Conservation (phyloP, 2,797 vertebrate genomes). For the Notolabrus celidotus region DNA sequence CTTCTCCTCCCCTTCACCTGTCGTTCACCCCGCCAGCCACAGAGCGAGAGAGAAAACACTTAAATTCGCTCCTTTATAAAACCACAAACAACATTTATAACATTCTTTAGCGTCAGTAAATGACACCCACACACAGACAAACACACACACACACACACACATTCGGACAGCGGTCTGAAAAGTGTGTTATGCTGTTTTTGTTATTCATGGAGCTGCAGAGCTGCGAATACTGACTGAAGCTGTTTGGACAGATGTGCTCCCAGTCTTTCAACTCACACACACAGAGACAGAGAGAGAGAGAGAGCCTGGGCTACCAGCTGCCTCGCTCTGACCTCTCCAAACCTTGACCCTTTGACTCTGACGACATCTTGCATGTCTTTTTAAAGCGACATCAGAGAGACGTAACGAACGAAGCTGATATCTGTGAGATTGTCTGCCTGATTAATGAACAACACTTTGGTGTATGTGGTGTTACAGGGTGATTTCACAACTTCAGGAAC, state of each 20-base stretch:
- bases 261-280: conserved; percentile 8
- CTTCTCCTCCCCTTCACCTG: conserved; percentile 43
- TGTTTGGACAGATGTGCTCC: conserved; percentile 67
- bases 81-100: conserved; percentile 30
- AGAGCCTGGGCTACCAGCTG: conserved; percentile 35
- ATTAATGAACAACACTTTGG: too few species aligned
- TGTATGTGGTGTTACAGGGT: too few species aligned
- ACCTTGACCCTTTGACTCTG: conserved; percentile 43
- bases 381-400: background rate
- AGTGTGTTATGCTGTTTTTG: conserved; percentile 40
- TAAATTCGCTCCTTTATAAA: background rate
- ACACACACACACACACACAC: conserved; percentile 10
- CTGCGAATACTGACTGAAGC: conserved; percentile 28
- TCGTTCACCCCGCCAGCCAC: conserved; percentile 9
- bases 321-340: conserved; percentile 19
- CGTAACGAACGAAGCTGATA: background rate
- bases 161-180: conserved; percentile 22
- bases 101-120: conserved; percentile 25
- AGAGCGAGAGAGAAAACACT: conserved; percentile 18
- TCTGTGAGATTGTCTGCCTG: background rate
- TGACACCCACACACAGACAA: conserved; percentile 10
- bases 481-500: too few species aligned
- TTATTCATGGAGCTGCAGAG: conserved; percentile 37
- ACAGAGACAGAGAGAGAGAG: background rate
- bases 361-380: background rate